phyloP scores from a whole-genome alignment of 23 tunicate genomes.

The Corella eumyota region DNA sequence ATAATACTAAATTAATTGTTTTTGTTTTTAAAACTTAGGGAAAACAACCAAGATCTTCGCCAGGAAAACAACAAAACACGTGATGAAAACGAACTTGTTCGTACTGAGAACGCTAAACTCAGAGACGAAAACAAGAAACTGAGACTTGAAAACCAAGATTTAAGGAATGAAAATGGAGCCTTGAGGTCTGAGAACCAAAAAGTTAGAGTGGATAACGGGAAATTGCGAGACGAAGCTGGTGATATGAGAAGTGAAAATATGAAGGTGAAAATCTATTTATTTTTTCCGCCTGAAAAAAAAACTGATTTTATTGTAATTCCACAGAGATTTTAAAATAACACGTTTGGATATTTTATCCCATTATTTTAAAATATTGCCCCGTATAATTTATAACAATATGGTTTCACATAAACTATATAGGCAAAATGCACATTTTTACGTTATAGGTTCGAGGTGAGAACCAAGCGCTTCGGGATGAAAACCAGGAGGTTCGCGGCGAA shows the following conservation, averaged over 20 bases:
- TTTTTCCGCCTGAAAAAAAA: slow-evolving; percentile 1
- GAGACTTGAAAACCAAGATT: slow-evolving; percentile 66
- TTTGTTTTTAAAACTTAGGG: slow-evolving; percentile 10
- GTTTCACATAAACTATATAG: not conserved
- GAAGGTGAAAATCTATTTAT: slow-evolving; percentile 20
- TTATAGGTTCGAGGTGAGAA: slow-evolving; percentile 68
- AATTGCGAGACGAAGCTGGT: slow-evolving; percentile 60
- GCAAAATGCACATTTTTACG: not conserved
- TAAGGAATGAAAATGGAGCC: slow-evolving; percentile 79
- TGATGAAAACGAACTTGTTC: slow-evolving; percentile 61
- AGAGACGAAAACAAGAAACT: slow-evolving; percentile 86
- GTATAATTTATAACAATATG: not conserved
- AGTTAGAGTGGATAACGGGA: slow-evolving; percentile 56
- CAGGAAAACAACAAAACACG: slow-evolving; percentile 23
- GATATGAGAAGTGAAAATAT: slow-evolving; percentile 58
- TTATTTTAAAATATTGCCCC: not conserved
- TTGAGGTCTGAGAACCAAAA: slow-evolving; percentile 79
- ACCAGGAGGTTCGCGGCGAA: slow-evolving; percentile 75
- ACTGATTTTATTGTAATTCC: no score
- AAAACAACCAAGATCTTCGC: slow-evolving; percentile 25
- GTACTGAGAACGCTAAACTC: slow-evolving; percentile 66
- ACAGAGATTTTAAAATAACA: no score
- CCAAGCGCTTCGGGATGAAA: slow-evolving; percentile 79
- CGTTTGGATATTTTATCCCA: no score
- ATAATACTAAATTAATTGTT: no score